Evolutionary conservation across 2,113 vertebrate genomes (phyloP).

Genomic region (Microcebus ravelobensis): DNA sequence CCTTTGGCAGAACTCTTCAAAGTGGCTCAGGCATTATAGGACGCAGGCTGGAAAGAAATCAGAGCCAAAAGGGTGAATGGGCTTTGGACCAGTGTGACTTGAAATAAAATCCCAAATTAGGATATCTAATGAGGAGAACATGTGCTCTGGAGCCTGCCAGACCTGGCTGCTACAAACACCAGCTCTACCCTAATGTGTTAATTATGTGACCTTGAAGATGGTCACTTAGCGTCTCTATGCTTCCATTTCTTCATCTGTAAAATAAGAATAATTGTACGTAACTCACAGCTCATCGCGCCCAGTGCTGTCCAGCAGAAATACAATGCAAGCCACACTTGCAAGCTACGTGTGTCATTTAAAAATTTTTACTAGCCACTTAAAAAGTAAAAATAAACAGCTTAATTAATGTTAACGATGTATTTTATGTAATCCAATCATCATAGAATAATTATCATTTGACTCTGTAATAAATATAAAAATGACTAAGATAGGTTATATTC

Average conservation of each 20-base stretch:
- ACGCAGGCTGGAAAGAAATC: background rate
- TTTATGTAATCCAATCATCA: background rate
- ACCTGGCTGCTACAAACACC: background rate
- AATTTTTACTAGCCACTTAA: background rate
- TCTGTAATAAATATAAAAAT: background rate
- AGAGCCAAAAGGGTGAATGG: background rate
- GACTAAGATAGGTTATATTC: background rate
- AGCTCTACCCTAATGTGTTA: background rate
- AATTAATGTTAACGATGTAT: background rate
- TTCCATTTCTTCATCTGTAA: background rate
- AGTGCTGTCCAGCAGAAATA: background rate
- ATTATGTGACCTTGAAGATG: background rate
- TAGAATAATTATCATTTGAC: constrained; percentile 13
- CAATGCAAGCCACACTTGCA: background rate
- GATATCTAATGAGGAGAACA: background rate
- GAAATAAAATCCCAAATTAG: constrained; percentile 33
- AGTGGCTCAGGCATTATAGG: background rate
- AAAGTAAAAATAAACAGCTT: constrained; percentile 11
- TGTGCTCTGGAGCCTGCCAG: background rate
- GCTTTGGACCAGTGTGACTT: background rate
- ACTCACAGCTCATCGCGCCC: background rate
- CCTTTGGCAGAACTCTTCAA: background rate
- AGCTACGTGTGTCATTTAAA: background rate
- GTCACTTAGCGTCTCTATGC: no score
- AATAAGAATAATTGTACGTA: background rate